Conservation (phyloP, 2,888 invertebrate genomes). For the Stramonita haemastoma region DNA sequence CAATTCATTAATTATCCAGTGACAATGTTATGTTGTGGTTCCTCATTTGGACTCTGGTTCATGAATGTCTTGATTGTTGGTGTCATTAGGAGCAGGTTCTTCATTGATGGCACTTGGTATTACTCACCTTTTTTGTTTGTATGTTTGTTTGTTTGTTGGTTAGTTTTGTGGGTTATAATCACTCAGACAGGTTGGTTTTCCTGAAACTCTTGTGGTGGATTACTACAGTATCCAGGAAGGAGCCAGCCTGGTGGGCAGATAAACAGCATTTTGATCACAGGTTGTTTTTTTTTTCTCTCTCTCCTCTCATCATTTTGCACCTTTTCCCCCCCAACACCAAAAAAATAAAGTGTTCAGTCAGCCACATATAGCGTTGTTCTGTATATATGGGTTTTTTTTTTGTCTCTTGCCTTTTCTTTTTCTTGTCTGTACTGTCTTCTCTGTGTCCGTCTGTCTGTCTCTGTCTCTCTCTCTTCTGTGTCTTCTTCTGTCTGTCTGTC, state of each 20-base stretch:
- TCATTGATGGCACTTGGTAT: background rate
- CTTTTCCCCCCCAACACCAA: background rate
- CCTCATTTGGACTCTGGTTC: background rate
- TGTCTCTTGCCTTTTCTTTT: background rate
- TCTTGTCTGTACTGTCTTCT: too few relatives aligned
- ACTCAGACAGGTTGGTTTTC: background rate
- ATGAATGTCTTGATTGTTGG: background rate
- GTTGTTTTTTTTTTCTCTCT: background rate
- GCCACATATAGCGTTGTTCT: background rate
- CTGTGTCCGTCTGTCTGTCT: background rate
- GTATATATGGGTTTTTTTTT: background rate
- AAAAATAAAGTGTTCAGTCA: conserved; percentile 19
- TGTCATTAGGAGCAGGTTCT: conserved; percentile 22
- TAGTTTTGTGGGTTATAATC: background rate
- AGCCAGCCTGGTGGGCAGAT: background rate
- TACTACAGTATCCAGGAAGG: too few relatives aligned
- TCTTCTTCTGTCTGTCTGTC: background rate
- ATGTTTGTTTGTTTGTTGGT: background rate
- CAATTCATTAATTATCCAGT: background rate
- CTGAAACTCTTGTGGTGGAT: background rate
- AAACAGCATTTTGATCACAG: background rate
- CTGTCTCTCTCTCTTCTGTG: background rate
- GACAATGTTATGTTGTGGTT: too few relatives aligned
- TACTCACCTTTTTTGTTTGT: background rate
- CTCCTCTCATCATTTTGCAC: background rate